Base-by-base conservation (phyloP, 2,797 vertebrate species). In the Apogon hyalosoma region DNA sequence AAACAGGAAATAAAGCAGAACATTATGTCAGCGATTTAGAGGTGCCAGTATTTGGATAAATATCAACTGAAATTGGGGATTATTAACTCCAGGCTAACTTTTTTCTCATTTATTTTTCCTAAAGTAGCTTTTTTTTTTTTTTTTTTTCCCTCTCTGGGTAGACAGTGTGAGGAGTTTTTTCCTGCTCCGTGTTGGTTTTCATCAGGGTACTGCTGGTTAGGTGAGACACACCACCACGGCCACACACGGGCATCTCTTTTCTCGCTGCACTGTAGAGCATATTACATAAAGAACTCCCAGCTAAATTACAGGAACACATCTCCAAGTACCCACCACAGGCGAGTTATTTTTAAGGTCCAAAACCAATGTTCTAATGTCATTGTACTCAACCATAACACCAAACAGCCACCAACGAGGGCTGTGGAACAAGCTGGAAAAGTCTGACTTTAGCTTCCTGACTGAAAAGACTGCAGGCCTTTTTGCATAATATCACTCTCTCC, bases 291-390 rank as follows among this genome's bases (percentile, higher is more conserved):
- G 63, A 45, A 57, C 77, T 77, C 49, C 79, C 72, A 74, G 75
- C 69, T 75, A 88, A 90, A 88, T 92, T 91, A 90, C 84, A 90
- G 88, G 87, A 85, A 75, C 73, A 69, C 43, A 52, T 60, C 77
- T 80, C 82, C 79, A 87, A 89, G 72, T 69, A 88, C 84, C 84
- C 78, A 90, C 91, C 91, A 88, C 91, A 90, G 74, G 62, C 68
- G 48, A 80, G 88, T 84, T 92, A 90, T 91, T 92, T 91, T 86
- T 83, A 87, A 89, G 53, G 66, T 54, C 73, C 48, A 54, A 83
- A 91, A 91, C 86, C 90, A 87, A 83, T 74, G 63, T 82, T 87
- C 86, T 87, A 90, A 89, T 91, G 87, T 88, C 87, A 87, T 78
- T 87, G 80, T 88, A 82, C 84, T 83, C 85, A 86, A 82, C 67